Evolutionary conservation across 2,797 vertebrate species (phyloP), one percentile per base, ranked within the genome.

Genomic region (Chrosomus eos): DNA sequence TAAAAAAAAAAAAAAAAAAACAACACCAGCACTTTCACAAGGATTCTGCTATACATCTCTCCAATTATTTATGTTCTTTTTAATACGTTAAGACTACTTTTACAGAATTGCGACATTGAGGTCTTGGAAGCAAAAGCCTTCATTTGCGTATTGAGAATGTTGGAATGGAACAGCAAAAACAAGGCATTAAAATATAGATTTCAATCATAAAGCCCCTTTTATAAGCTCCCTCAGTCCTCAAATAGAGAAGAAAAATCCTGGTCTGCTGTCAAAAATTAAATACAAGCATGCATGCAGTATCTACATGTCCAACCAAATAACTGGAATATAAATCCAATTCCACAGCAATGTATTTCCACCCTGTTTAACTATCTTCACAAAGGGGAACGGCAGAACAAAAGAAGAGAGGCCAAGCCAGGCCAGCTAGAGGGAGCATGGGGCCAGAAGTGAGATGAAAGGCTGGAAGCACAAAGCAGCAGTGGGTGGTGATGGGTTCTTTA

Each of bases 401-500:
- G 68, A 79, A 51, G n/a, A 60, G 18, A 66, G 58, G 53, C 70
- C 16, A 62, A 51, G 70, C 77, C 31, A 45, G 23, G 82, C 70
- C 68, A 72, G 48, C 60, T 31, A 71, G 45, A 76, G 38, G n/a
- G 51, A 80, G 23, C 45, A 70, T 70, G 64, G 51, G 51, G 67
- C 53, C 83, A 79, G 26, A 71, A 58, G 66, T 48, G 83, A 51
- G 74, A 79, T 74, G 73, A 73, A 86, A 58, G 45, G 36, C 73
- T 76, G 51, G 66, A 23, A 31, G 28, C 31, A 77, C 26, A 79
- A 58, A 78, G 74, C 58, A 68, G 38, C 71, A 72, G 84, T 81
- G 82, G 64, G 84, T 72, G 68, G 80, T 86, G 82, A 86, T 75
- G 60, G 74, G 45, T 21, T 75, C 72, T 77, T 86, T 72, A 84